Conservation (phyloP, 1,140 invertebrate species). For the Neodiprion virginianus region DNA sequence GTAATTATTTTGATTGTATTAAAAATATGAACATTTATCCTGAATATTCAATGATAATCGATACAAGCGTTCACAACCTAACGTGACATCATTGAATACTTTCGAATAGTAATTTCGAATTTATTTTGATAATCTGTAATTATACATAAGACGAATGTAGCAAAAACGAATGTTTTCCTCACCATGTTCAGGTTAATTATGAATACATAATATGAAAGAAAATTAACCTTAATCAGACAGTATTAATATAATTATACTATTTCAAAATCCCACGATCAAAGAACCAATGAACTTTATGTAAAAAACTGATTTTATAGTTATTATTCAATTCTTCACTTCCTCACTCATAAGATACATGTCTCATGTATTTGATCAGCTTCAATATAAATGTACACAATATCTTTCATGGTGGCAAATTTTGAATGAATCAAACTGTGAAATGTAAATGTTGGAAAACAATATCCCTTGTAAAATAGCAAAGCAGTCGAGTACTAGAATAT, state of each 20-base stretch:
- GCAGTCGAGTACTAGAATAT: too few relatives aligned
- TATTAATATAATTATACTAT: not conserved
- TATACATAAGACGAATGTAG: not conserved
- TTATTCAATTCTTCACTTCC: not conserved
- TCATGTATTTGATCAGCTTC: not conserved
- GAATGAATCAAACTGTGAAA: too few relatives aligned
- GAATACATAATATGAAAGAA: not conserved
- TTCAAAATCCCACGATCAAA: not conserved
- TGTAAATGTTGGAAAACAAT: too few relatives aligned
- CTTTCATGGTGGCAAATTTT: too few relatives aligned
- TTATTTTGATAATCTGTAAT: not conserved
- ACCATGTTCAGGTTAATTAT: not conserved
- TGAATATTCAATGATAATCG: not conserved
- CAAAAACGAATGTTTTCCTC: not conserved
- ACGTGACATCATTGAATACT: not conserved
- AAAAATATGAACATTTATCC: conserved; percentile 6
- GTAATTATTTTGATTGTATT: not conserved
- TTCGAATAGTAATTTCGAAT: not conserved
- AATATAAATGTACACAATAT: not conserved
- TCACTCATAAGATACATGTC: not conserved
- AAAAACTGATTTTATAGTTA: not conserved
- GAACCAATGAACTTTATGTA: not conserved
- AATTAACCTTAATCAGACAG: not conserved
- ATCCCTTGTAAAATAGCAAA: too few relatives aligned
- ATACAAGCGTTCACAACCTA: not conserved